These are phyloP conservation scores for Rhinoderma darwinii DNA, from an alignment of 2,113 vertebrate species.

Conservation along the genomic window DNA sequence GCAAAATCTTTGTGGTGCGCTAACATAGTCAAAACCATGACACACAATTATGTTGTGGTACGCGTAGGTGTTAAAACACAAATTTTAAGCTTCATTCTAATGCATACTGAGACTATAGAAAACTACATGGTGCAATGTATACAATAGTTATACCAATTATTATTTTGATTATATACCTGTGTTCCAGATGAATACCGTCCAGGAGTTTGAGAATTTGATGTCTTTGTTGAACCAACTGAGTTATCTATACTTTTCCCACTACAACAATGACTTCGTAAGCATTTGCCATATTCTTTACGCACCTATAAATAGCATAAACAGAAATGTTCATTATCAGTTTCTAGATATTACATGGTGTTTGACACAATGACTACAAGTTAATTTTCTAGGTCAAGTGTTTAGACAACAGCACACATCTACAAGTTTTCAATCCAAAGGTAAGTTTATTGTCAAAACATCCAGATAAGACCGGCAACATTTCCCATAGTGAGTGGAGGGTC, in stretches of 20 bases:
- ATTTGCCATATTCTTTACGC: slow-evolving; percentile 96
- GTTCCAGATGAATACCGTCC: slow-evolving; percentile 93
- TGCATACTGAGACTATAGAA: neutral
- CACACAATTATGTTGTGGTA: no score
- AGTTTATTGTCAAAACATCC: no score
- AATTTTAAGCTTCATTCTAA: no score
- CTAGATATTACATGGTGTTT: neutral
- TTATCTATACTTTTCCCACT: slow-evolving; percentile 95
- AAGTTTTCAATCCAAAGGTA: no score
- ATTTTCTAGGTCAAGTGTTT: no score
- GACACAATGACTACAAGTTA: neutral
- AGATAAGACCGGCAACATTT: no score
- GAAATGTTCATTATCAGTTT: neutral
- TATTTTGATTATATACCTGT: slow-evolving; percentile 84
- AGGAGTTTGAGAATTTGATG: slow-evolving; percentile 86
- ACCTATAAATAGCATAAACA: slow-evolving; percentile 77
- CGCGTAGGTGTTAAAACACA: no score
- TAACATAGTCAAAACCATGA: no score
- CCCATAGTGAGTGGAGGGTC: no score
- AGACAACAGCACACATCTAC: no score
- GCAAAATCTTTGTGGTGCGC: no score
- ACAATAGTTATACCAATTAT: neutral
- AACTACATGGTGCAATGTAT: no score
- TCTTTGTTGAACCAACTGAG: slow-evolving; percentile 92
- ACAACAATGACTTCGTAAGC: slow-evolving; percentile 93